Percentiles rank a stretch among this genome's conserved stretches.
Conservation (phyloP, 1,140 invertebrate genomes). For the Sipha flava region DNA sequence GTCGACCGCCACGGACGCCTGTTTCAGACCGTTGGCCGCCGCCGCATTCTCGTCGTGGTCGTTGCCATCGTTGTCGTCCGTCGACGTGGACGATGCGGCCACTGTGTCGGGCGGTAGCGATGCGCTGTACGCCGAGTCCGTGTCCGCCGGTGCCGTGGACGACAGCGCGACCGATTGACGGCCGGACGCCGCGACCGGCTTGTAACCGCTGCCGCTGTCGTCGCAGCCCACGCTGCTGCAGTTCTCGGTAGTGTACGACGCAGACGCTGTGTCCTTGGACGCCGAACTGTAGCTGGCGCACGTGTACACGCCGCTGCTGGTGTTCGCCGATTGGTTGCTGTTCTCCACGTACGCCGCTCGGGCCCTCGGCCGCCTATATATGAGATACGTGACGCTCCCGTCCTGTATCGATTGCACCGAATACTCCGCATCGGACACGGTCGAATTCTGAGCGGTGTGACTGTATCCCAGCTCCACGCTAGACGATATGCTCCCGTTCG, state of each 20-base stretch:
- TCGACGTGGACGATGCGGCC: neutral
- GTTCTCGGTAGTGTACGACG: neutral
- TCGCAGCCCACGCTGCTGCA: neutral
- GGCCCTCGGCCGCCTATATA: constrained; percentile 40
- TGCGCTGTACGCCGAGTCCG: neutral
- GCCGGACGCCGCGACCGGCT: neutral
- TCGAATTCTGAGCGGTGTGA: constrained; percentile 72
- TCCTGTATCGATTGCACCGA: constrained; percentile 46
- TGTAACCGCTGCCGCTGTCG: neutral
- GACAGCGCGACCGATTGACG: neutral
- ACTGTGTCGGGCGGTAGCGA: neutral
- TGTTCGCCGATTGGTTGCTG: constrained; percentile 44
- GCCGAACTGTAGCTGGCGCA: neutral
- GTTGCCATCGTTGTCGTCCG: neutral
- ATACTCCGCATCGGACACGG: constrained; percentile 54
- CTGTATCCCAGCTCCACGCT: constrained; percentile 71
- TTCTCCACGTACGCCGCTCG: constrained; percentile 40
- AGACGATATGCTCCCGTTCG: constrained; percentile 58
- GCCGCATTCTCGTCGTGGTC: neutral
- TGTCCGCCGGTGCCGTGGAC: neutral
- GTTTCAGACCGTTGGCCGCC: neutral
- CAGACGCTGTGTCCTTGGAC: neutral
- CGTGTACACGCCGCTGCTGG: constrained; percentile 40
- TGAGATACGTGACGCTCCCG: constrained; percentile 34
- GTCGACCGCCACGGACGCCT: neutral